phyloP scores from a whole-genome alignment of 2,113 vertebrate species.

The Chlorocebus sabaeus region DNA sequence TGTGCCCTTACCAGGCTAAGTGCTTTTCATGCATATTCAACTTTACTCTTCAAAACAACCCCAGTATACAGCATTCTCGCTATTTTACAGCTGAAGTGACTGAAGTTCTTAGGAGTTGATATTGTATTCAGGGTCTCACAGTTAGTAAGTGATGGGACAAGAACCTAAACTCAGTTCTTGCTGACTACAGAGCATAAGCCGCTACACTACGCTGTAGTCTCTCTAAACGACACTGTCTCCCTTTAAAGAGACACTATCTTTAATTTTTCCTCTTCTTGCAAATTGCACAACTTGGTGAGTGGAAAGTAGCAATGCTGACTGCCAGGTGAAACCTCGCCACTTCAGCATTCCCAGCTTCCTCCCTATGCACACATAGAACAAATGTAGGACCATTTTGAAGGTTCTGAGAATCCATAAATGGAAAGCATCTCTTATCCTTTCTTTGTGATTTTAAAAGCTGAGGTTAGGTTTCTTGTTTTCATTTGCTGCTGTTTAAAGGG shows the following conservation, averaged over 20 bases:
- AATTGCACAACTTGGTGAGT: not conserved
- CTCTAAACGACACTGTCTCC: not conserved
- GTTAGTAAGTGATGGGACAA: not conserved
- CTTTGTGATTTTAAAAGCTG: conserved; percentile 27
- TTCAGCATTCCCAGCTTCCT: not conserved
- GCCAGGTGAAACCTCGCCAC: not conserved
- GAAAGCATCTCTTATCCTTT: not conserved
- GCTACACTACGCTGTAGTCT: not conserved
- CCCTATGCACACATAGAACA: accelerated
- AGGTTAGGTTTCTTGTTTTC: conserved; percentile 15
- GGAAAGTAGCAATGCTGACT: not conserved
- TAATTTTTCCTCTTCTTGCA: not conserved
- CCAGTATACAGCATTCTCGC: not conserved
- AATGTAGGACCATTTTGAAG: not conserved
- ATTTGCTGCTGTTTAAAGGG: conserved; percentile 12
- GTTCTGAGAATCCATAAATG: not conserved
- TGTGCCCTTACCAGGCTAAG: not conserved
- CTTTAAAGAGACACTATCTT: not conserved
- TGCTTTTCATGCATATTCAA: not conserved
- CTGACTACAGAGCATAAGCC: not conserved
- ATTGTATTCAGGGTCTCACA: too few species aligned
- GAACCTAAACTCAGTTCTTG: not conserved
- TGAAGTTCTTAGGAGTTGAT: not conserved
- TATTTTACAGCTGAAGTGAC: not conserved
- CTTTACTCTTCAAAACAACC: not conserved